phyloP scores from a whole-genome alignment of 2,113 vertebrate species.

The Clupea harengus region DNA sequence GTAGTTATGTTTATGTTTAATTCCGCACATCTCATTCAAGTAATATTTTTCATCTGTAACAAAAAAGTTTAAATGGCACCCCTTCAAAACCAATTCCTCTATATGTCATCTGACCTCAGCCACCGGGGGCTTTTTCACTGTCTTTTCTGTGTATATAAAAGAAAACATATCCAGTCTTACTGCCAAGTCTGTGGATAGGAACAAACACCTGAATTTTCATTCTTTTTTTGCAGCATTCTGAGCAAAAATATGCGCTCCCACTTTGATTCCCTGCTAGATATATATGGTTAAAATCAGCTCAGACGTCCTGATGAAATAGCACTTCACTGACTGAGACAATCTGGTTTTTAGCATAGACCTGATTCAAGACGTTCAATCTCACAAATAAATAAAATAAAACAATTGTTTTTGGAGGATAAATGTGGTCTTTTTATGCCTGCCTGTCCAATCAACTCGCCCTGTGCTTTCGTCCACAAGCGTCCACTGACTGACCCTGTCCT shows the following conservation, averaged over 20 bases:
- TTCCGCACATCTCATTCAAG: conserved; percentile 65
- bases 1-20: conserved; percentile 46
- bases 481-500: conserved; percentile 40
- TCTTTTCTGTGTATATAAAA: not conserved
- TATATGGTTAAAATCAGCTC: conserved; percentile 50
- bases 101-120: conserved; percentile 50
- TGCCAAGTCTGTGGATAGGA: conserved; percentile 44
- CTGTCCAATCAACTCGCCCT: not conserved
- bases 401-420: not conserved
- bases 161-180: conserved; percentile 45
- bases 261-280: conserved; percentile 44
- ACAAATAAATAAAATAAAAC: not conserved
- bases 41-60: conserved; percentile 60
- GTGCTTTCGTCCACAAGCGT: too few relatives aligned
- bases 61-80: conserved; percentile 58
- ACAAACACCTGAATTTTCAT: conserved; percentile 60
- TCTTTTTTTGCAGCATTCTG: conserved; percentile 62
- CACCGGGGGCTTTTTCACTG: conserved; percentile 37
- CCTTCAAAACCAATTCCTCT: conserved; percentile 50
- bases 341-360: conserved; percentile 37
- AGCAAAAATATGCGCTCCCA: conserved; percentile 28
- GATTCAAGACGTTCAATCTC: conserved; percentile 11
- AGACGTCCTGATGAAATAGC: conserved; percentile 61
- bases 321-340: conserved; percentile 30
- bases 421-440: not conserved